These are phyloP conservation scores for Delphinus delphis DNA, from an alignment of 2,113 vertebrate species.

Conservation along the genomic window DNA sequence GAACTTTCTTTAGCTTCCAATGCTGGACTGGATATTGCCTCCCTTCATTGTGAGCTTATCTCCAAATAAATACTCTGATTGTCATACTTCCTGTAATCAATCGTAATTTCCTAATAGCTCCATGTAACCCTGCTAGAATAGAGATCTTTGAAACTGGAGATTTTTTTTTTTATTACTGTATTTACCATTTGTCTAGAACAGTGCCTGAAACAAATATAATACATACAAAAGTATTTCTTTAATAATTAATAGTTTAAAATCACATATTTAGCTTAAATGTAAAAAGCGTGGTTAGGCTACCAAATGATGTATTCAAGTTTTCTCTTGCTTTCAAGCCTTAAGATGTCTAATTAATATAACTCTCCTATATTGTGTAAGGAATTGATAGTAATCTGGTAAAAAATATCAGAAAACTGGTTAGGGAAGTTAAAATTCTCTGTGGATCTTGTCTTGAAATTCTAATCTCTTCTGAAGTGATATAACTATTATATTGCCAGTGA, in stretches of 20 bases:
- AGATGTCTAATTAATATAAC: background rate
- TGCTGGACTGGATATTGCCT: background rate
- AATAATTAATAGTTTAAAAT: background rate
- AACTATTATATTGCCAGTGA: background rate
- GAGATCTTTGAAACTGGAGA: background rate
- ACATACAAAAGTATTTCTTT: background rate
- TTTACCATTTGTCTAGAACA: background rate
- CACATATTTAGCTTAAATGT: background rate
- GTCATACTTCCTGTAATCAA: background rate
- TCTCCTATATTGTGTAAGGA: background rate
- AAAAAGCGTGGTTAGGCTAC: background rate
- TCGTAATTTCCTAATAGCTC: background rate
- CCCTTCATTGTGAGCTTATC: background rate
- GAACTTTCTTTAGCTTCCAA: background rate
- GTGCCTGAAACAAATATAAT: background rate
- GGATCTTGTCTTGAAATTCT: background rate
- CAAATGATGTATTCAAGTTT: background rate
- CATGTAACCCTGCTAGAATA: background rate
- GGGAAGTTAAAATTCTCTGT: constrained; percentile 6
- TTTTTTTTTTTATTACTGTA: background rate
- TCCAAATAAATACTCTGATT: background rate
- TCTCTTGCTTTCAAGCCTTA: background rate
- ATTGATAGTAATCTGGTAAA: background rate
- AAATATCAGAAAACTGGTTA: background rate
- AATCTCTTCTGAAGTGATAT: background rate